Base-by-base conservation (phyloP, 1,140 invertebrate species). In the Drosophila virilis region DNA sequence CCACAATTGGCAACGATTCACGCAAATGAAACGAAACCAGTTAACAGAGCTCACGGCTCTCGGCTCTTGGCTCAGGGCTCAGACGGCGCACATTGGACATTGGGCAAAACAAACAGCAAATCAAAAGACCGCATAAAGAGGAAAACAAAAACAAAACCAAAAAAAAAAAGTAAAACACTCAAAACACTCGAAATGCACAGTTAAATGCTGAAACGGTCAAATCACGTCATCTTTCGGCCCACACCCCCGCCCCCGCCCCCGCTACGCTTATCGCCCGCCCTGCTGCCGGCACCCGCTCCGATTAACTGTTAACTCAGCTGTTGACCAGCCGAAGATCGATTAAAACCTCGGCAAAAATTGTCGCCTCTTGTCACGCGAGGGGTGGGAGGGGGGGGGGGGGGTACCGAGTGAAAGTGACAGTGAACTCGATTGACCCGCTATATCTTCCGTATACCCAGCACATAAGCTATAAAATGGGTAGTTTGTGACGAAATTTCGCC, bases 361-460 rank as follows among this genome's bases (percentile, higher is more conserved):
- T 62, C 67, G 43, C 32, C 48, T 43, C 37, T 72, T 66, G 37
- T 52, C 68, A 48, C 28, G 37, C 15, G 22, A 22, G 33, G 7
- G 35, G 15, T 12, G n/a, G 35, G 2, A 33, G 50, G 10, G 8
- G n/a, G 22, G 10, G 8, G n/a, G 22, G 15, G 54, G 28, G 12
- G 32, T 7, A 12, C 59, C 13, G 51, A 82, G 82, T 85, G 82
- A 85, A 86, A 85, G 82, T 78, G 83, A 82, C 80, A 89, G 88
- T 91, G 89, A 91, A 91, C 88, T 85, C 74, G 37, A 74, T 62
- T 91, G 83, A 91, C 83, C 89, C 66, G 70, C 35, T 42, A 33
- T 58, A 13, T 35, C 62, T 68, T 73, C 65, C 65, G 62, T 67
- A 66, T 73, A 73, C 62, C 55, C 64, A 67, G 35, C 8, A 66